Evolutionary conservation across 2,113 vertebrate genomes (phyloP).

Genomic region (Laticauda colubrina): DNA sequence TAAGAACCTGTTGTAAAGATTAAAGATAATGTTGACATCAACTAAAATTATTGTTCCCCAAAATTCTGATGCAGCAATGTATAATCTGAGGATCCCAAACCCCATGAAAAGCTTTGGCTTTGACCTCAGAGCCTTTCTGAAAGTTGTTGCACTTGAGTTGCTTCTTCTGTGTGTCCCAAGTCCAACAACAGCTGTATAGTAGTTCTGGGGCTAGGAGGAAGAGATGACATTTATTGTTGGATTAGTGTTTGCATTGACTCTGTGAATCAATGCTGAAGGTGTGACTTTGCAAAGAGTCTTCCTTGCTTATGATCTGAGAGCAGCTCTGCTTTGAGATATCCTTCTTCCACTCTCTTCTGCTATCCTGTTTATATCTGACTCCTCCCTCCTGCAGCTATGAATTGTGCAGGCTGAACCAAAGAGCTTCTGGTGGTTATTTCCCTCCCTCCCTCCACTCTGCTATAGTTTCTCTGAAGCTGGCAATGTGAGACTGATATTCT

Average conservation of each 20-base stretch:
- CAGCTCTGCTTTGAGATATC: slow-evolving; percentile 19
- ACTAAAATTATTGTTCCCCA: background rate
- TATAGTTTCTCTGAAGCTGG: slow-evolving; percentile 29
- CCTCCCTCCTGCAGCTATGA: slow-evolving; percentile 73
- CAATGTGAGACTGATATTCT: slow-evolving; percentile 36
- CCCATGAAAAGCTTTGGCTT: background rate
- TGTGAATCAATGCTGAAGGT: slow-evolving; percentile 43
- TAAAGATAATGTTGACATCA: background rate
- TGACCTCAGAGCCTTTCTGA: background rate
- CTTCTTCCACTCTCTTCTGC: slow-evolving; percentile 27
- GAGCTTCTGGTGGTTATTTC: slow-evolving; percentile 34
- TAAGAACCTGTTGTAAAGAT: background rate
- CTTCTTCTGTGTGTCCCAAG: background rate
- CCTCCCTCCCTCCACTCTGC: slow-evolving; percentile 6
- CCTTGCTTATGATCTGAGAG: slow-evolving; percentile 28
- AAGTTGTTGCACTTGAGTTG: background rate
- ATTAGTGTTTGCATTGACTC: slow-evolving; percentile 45
- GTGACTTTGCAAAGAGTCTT: slow-evolving; percentile 49
- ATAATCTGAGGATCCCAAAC: background rate
- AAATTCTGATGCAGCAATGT: background rate
- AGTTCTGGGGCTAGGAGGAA: slow-evolving; percentile 14
- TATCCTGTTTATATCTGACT: slow-evolving; percentile 61
- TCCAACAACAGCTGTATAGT: background rate
- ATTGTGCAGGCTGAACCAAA: slow-evolving; percentile 52
- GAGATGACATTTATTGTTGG: slow-evolving; percentile 38